Evolutionary conservation across 2,888 invertebrate genomes (phyloP).

Genomic region (Theodoxus fluviatilis): DNA sequence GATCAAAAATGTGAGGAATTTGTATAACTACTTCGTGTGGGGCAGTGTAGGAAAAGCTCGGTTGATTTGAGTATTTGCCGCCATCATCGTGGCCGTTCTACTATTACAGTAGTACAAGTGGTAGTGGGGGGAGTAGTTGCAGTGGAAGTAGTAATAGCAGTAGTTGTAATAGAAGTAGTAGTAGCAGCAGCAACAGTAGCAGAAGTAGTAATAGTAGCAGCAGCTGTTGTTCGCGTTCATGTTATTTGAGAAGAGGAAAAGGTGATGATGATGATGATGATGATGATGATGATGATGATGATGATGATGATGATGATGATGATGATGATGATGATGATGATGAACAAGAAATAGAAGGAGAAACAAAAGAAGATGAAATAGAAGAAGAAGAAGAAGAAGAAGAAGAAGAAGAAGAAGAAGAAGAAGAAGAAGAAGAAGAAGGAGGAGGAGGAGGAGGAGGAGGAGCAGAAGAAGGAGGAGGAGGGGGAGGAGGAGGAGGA

Average conservation of each 20-base stretch:
- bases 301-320: neutral
- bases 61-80: no score
- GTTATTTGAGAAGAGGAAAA: neutral
- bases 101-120: no score
- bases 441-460: neutral
- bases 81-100: no score
- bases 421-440: neutral
- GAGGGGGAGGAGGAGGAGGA: neutral
- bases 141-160: no score
- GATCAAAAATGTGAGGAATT: no score
- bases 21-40: no score
- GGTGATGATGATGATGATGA: neutral
- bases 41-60: no score
- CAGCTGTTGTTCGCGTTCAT: neutral
- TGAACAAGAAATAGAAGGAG: neutral
- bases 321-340: neutral
- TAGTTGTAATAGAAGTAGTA: no score
- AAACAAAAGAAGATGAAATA: neutral
- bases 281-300: constrained; percentile 2
- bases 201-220: neutral
- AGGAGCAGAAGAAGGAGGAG: neutral
- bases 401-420: neutral
- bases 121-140: no score
- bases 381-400: neutral
- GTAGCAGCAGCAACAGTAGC: neutral